phyloP scores from a whole-genome alignment of 1,140 invertebrate species.

The Trypoxylus dichotomus region DNA sequence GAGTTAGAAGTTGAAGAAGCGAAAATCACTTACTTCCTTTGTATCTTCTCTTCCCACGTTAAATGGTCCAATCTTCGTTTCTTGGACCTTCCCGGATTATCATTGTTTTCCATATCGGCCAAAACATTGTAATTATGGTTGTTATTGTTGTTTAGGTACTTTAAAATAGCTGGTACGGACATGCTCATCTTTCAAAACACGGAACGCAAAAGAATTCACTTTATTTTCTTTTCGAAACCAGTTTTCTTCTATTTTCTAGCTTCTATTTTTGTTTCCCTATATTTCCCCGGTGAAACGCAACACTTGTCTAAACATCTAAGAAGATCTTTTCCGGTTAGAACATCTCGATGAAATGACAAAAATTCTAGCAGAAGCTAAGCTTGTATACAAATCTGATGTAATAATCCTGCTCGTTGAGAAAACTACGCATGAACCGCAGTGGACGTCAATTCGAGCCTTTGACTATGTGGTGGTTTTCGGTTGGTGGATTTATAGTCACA shows the following conservation, averaged over 20 bases:
- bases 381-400: conserved; percentile 28
- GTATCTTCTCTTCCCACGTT: conserved; percentile 80
- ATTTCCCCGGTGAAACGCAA: not conserved
- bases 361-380: not conserved
- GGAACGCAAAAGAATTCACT: no score
- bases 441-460: not conserved
- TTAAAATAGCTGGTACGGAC: conserved; percentile 58
- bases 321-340: not conserved
- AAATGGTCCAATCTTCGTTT: conserved; percentile 77
- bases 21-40: conserved; percentile 71
- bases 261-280: not conserved
- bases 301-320: not conserved
- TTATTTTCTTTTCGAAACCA: not conserved
- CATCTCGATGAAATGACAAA: not conserved
- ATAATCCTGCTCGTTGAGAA: not conserved
- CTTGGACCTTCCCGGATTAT: conserved; percentile 58
- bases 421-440: not conserved
- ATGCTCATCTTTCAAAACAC: conserved; percentile 30
- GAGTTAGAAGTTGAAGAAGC: no score
- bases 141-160: conserved; percentile 51
- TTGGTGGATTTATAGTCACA: not conserved
- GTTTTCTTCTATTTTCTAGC: not conserved
- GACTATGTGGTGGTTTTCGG: not conserved
- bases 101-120: conserved; percentile 37
- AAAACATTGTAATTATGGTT: conserved; percentile 52